phyloP scores from a whole-genome alignment of 1,140 invertebrate species.

The Lethrus apterus region DNA sequence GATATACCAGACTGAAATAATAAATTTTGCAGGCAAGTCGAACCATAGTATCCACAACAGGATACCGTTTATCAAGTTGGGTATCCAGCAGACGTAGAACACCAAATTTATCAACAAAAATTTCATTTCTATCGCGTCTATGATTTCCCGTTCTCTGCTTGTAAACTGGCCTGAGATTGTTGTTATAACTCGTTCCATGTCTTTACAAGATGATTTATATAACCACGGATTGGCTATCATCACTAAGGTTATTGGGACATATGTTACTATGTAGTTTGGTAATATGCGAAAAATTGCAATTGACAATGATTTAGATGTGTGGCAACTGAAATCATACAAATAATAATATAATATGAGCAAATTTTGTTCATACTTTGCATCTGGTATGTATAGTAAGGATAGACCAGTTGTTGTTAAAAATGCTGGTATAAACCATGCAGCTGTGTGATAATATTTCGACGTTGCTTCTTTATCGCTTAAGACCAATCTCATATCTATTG shows the following conservation, averaged over 20 bases:
- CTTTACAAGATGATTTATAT: conserved; percentile 56
- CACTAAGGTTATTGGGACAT: conserved; percentile 60
- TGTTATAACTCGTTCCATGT: conserved; percentile 55
- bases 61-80: conserved; percentile 69
- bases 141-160: conserved; percentile 59
- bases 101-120: conserved; percentile 69
- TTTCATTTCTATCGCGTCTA: conserved; percentile 62
- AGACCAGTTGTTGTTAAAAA: conserved; percentile 59
- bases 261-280: conserved; percentile 71
- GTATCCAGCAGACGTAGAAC: conserved; percentile 75
- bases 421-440: conserved; percentile 65
- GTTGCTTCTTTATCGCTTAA: conserved; percentile 53
- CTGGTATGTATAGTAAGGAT: conserved; percentile 63
- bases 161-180: conserved; percentile 58
- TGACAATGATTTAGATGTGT: conserved; percentile 51
- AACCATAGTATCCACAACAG: conserved; percentile 71
- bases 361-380: conserved; percentile 55
- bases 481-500: conserved; percentile 65
- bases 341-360: not conserved
- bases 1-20: conserved; percentile 69
- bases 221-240: conserved; percentile 71
- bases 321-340: conserved; percentile 54
- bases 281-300: conserved; percentile 59
- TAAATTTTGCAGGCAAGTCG: conserved; percentile 55
- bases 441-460: conserved; percentile 54